Conservation (phyloP, 2,797 vertebrate genomes). For the Buphagus erythrorhynchus region DNA sequence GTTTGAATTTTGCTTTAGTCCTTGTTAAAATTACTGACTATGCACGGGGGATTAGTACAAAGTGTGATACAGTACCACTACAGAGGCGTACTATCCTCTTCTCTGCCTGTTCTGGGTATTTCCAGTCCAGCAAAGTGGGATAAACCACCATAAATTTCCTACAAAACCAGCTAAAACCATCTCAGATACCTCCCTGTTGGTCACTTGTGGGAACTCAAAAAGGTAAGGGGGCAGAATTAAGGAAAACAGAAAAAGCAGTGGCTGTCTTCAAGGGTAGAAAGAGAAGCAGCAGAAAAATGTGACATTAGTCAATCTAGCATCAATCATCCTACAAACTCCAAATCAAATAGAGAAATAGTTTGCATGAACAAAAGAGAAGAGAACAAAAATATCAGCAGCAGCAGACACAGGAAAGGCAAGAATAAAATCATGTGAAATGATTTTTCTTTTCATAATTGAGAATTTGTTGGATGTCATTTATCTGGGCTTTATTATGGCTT, state of each 20-base stretch:
- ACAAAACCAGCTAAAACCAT: neutral
- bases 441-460: neutral
- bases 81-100: neutral
- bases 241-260: neutral
- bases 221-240: neutral
- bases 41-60: neutral
- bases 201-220: neutral
- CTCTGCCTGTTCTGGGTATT: neutral
- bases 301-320: neutral
- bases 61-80: neutral
- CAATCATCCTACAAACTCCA: neutral
- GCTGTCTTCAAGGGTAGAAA: neutral
- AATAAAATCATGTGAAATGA: neutral
- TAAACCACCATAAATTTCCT: neutral
- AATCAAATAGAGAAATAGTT: neutral
- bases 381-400: neutral
- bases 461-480: constrained; percentile 15
- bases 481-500: constrained; percentile 12
- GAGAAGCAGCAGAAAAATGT: neutral
- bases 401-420: neutral
- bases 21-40: neutral
- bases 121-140: neutral
- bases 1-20: neutral
- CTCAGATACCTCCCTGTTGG: neutral
- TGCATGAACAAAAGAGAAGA: neutral